phyloP scores from a whole-genome alignment of 2,797 vertebrate genomes.

The Urocyon cinereoargenteus region DNA sequence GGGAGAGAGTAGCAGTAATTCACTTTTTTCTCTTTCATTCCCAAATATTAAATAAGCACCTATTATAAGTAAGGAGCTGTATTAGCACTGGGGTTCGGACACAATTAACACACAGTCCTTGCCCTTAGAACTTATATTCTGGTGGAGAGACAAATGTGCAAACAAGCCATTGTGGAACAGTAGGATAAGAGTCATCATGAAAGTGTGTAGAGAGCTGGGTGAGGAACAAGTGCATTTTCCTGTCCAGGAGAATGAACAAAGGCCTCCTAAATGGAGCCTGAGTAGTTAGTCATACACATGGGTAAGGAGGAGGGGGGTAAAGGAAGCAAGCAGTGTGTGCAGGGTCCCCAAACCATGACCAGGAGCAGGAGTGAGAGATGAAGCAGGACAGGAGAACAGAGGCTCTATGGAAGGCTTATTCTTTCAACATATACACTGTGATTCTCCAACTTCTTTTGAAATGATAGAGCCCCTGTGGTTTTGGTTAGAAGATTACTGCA shows the following conservation, averaged over 20 bases:
- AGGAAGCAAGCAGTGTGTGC: background rate
- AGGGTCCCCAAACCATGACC: background rate
- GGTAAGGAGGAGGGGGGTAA: background rate
- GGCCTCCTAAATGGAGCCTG: background rate
- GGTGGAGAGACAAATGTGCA: background rate
- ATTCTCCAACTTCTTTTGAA: background rate
- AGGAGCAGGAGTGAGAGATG: background rate
- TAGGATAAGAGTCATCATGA: background rate
- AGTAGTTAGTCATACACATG: background rate
- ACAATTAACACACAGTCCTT: background rate
- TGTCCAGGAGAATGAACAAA: background rate
- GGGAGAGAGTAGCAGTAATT: background rate
- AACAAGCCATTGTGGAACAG: background rate
- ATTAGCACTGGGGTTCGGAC: background rate
- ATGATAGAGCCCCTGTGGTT: background rate
- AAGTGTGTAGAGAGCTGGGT: background rate
- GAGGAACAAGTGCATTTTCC: background rate
- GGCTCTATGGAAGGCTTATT: background rate
- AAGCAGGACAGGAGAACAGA: background rate
- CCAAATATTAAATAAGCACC: background rate
- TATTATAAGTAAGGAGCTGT: background rate
- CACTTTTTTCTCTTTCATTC: background rate
- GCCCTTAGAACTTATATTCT: background rate
- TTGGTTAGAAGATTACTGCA: background rate
- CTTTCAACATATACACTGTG: background rate